Evolutionary conservation across 2,888 invertebrate species (phyloP).

Genomic region (Eilema sororculum): DNA sequence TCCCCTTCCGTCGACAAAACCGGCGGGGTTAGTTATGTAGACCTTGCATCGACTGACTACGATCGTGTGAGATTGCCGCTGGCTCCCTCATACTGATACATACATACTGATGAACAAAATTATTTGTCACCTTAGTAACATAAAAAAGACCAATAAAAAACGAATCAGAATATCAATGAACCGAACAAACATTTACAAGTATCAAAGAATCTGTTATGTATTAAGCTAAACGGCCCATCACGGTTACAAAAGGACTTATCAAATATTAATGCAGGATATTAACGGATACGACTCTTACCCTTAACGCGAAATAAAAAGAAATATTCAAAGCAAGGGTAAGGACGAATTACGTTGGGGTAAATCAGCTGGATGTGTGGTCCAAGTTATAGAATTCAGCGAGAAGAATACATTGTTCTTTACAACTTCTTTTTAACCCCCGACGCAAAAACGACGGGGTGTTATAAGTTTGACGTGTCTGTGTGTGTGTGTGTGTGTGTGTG

Average conservation of each 20-base stretch:
- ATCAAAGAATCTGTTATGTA: neutral
- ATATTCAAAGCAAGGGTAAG: conserved; percentile 29
- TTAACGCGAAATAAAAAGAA: conserved; percentile 24
- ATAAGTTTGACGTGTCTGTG: no score
- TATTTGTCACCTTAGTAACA: neutral
- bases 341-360: conserved; percentile 20
- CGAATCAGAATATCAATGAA: neutral
- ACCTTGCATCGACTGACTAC: no score
- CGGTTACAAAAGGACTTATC: conserved; percentile 21
- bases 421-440: no score
- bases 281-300: conserved; percentile 15
- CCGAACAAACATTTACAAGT: neutral
- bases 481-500: no score
- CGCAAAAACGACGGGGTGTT: no score
- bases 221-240: neutral
- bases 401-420: no score
- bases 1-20: no score
- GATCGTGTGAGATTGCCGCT: no score
- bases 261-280: conserved; percentile 26
- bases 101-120: no score
- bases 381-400: conserved; percentile 12
- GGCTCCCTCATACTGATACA: no score
- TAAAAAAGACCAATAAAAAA: neutral
- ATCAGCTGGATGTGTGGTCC: conserved; percentile 27
- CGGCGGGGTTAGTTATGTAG: no score